phyloP scores from a whole-genome alignment of 2,113 vertebrate species.

The Triplophysa dalaica region DNA sequence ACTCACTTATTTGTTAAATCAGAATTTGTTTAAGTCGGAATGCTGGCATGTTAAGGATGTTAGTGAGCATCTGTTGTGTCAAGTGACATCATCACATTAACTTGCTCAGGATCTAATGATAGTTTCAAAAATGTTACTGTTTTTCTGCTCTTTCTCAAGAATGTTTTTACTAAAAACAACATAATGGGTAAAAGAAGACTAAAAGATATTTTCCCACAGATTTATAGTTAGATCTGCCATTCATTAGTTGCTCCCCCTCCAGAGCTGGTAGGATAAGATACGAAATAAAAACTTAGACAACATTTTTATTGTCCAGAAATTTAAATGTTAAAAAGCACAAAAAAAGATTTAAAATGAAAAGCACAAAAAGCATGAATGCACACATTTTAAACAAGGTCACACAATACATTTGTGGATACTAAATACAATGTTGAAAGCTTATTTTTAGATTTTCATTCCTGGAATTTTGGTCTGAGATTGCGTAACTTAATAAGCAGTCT shows the following conservation, averaged over 20 bases:
- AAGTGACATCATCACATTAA: background rate
- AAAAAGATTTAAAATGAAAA: background rate
- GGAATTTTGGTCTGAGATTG: background rate
- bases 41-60: background rate
- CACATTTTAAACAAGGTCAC: background rate
- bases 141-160: background rate
- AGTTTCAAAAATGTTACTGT: background rate
- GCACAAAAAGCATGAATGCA: background rate
- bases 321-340: background rate
- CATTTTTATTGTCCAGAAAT: background rate
- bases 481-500: background rate
- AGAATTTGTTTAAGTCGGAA: conserved; percentile 22
- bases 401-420: background rate
- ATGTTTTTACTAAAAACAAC: background rate
- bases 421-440: background rate
- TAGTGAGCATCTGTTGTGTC: background rate
- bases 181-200: background rate
- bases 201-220: background rate
- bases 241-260: too few species aligned
- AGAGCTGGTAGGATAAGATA: background rate
- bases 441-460: background rate
- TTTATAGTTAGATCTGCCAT: background rate
- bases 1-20: conserved; percentile 12
- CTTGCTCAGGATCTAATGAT: background rate
- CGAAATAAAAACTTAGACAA: background rate